Evolutionary conservation across 2,888 invertebrate genomes (phyloP), one percentile per base, ranked within the genome.

Genomic region (Mythimna vitellina): DNA sequence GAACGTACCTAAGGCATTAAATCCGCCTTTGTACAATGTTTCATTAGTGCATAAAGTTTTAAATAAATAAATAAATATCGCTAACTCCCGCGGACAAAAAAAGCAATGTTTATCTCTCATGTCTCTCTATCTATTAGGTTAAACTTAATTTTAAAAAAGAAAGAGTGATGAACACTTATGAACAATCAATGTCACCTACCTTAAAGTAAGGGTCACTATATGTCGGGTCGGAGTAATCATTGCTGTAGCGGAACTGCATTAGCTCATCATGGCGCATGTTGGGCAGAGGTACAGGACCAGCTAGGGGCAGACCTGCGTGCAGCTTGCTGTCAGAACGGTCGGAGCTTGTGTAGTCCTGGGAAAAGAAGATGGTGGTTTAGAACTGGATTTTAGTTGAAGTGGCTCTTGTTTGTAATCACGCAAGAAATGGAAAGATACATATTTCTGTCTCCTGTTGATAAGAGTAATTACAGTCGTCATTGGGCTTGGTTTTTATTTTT

Each of bases 211-310:
- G 88, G 65, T 95, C 96, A 70, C 89, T 92, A 70, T 98, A 98
- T 69, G 97, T 97, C 4, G 98, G 97, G 83, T 98, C 98, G 62
- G 97, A 97, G 89, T 98, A 98, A 89, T 98, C 98, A 77, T 97
- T 97, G 87, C 97, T 97, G 89, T 97, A 98, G 88, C 97, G 91
- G 86, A 95, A 95, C 84, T 93, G 95, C 91, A 96, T 89, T 78
- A 95, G 92, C 25, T 95, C 95, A 46, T 97, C 97, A 72, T 97
- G 97, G 84, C 97, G 97, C 84, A 97, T 97, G 76, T 97, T 95
- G 17, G 97, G 97, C 85, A 98, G 96, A 70, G 97, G 97, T 8
- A 98, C 98, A 0, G 98, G 98, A 0, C 98, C 98, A 0, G 98
- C 98, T 4, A 98, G 94, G 0, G 98, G 98, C 0, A 98, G 96